Percentiles rank a stretch among this genome's conserved stretches.
These are phyloP conservation scores for Cerceris rybyensis DNA, from an alignment of 2,888 invertebrate genomes.

Conservation along the genomic window DNA sequence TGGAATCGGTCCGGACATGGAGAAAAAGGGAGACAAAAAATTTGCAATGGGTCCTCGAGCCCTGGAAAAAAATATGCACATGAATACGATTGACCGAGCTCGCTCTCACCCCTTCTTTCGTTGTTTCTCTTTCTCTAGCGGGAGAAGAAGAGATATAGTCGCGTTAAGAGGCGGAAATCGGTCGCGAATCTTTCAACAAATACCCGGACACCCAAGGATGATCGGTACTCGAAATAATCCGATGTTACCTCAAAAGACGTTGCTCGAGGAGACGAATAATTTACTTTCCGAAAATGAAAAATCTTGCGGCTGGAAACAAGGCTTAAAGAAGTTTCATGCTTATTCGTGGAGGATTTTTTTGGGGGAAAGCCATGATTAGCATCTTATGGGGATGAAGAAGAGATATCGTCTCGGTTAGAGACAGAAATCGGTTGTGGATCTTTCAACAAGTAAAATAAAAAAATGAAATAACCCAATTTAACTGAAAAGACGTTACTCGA, in stretches of 20 bases:
- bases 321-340: too few species aligned
- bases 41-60: conserved; percentile 42
- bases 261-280: too few species aligned
- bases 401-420: conserved; percentile 28
- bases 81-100: conserved; percentile 47
- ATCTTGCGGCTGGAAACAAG: too few species aligned
- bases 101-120: background rate
- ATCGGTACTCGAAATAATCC: conserved; percentile 11
- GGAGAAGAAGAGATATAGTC: conserved; percentile 22
- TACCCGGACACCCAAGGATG: background rate
- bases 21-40: conserved; percentile 56
- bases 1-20: conserved; percentile 57
- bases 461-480: conserved; percentile 9
- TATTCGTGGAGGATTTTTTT: too few species aligned
- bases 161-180: conserved; percentile 23
- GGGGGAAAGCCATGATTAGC: too few species aligned
- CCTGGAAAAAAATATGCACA: conserved; percentile 50
- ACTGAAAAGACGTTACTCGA: too few species aligned
- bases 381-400: conserved; percentile 18
- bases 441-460: conserved; percentile 11
- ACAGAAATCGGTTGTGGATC: conserved; percentile 11
- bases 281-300: too few species aligned
- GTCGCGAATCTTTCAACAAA: conserved; percentile 18
- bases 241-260: background rate
- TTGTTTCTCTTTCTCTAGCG: background rate